Evolutionary conservation across 1,140 invertebrate species (phyloP), one percentile per base, ranked within the genome.

Genomic region (Sycophila sp.): DNA sequence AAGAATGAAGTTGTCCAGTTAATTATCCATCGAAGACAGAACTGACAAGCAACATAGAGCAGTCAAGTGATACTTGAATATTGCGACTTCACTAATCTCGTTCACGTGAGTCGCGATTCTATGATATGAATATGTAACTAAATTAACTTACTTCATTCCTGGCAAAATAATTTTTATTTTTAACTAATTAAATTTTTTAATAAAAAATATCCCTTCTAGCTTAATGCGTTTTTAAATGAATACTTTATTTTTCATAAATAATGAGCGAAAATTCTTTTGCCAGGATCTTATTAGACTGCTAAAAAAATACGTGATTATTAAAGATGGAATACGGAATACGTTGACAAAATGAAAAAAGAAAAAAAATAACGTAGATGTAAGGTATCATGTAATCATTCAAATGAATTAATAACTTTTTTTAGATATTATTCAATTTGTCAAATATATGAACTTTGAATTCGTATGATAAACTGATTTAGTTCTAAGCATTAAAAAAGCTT

Each of bases 81-180:
- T 38, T 71, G 69, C 51, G 40, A 59, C 28, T 71, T 66, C 55
- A 59, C 28, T 71, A 26, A 28, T 53, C 59, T 42, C 11, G 51
- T 40, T 65, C 34, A 38, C 32, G 55, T 71, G 69, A 71, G 40
- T 65, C 55, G 40, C 55, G 53, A 65, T 42, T 59, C 28, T 71
- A 59, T 55, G 49, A 34, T 32, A 64, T 56, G 19, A 55, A 63
- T 49, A 71, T 45, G 17, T 58, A 28, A 62, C 22, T 58, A 58
- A 58, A 64, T 58, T 58, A 59, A 59, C 19, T 51, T 66, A 66
- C 17, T 47, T 4, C 1, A 30, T 56, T 59, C 42, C 42, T 65
- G 62, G 69, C 63, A 71, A 64, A 71, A 64, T 30, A 63, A 65
- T 71, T 71, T 71, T 65, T 64, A 55, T 65, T 71, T 66, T 11